phyloP scores from a whole-genome alignment of 2,113 vertebrate species.

The Piaya cayana region DNA sequence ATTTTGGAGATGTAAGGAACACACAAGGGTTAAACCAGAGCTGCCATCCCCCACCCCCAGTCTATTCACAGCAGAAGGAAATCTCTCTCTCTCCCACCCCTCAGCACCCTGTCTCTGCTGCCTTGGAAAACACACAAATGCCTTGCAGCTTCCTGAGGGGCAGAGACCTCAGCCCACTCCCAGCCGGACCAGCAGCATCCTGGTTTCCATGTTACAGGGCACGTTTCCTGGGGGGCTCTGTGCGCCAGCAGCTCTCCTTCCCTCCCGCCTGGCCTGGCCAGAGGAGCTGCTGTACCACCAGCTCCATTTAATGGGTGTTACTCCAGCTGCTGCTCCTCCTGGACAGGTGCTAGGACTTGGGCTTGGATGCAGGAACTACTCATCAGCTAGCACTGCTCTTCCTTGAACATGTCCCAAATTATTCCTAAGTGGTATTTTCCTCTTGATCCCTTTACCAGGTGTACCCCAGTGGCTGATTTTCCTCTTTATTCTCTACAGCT shows the following conservation, averaged over 20 bases:
- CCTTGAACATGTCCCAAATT: not conserved
- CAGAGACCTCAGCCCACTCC: constrained; percentile 23
- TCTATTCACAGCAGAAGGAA: constrained; percentile 61
- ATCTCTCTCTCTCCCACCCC: constrained; percentile 60
- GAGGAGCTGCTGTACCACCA: not conserved
- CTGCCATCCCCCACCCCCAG: not conserved
- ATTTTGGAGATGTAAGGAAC: not conserved
- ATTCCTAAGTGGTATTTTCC: not conserved
- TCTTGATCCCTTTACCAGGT: not conserved
- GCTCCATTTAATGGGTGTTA: not conserved
- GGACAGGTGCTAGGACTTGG: not conserved
- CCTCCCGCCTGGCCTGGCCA: not conserved
- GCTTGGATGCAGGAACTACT: not conserved
- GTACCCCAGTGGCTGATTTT: not conserved
- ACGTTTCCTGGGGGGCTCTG: not conserved
- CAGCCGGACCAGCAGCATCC: not conserved
- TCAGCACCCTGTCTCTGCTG: constrained; percentile 61
- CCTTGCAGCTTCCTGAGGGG: constrained; percentile 43
- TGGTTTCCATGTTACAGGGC: not conserved
- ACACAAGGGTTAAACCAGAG: constrained; percentile 37
- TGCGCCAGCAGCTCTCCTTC: not conserved
- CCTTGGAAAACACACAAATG: constrained; percentile 52
- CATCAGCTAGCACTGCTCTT: not conserved
- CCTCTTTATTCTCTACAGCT: not conserved
- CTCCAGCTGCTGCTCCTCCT: not conserved